Base-by-base conservation (phyloP, 2,797 vertebrate genomes). In the Eospalax fontanierii region DNA sequence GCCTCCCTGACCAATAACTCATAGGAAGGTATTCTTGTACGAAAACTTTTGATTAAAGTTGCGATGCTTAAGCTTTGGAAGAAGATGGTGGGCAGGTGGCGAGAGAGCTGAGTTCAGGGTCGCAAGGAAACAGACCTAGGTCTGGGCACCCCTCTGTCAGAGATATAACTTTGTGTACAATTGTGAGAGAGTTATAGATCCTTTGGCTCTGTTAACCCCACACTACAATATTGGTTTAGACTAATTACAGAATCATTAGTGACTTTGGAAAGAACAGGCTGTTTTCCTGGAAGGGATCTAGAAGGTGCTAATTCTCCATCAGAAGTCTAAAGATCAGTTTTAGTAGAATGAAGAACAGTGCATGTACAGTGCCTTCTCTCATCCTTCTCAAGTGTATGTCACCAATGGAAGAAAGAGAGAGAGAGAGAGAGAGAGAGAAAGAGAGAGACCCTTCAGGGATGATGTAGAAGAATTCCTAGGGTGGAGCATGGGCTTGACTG, bases 331-430 rank as follows among this genome's bases (percentile, higher is more conserved):
- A 2, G 0, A 83, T 46, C 6, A 26, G 8, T n/a, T 63, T 66
- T 26, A 75, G 35, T 4, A 78, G 57, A 86, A 81, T 43, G 70
- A 86, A 6, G 40, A 33, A 0, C 2, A 54, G 28, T 26, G 50
- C 19, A 1, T 0, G 0, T 4, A 2, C 1, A 1, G 16, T 1
- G 2, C 3, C 3, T 12, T 59, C 26, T 65, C 19, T 15, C 26
- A 21, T 30, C 19, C 3, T 33, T 40, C 61, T 63, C 0, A 57
- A 65, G 65, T 3, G 1, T 22, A 0, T 3, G 6, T 9, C 8
- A 10, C 59, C 12, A 26, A 3, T 80, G 19, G n/a, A 8, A 7
- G 1, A 26, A 0, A 28, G 14, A 50, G 16, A 33, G 28, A 76
- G 15, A 46, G 74, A 50, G 71, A 40, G 21, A 24, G 35, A 73